Conservation (phyloP, 1,140 invertebrate genomes). For the Drosophila truncata region DNA sequence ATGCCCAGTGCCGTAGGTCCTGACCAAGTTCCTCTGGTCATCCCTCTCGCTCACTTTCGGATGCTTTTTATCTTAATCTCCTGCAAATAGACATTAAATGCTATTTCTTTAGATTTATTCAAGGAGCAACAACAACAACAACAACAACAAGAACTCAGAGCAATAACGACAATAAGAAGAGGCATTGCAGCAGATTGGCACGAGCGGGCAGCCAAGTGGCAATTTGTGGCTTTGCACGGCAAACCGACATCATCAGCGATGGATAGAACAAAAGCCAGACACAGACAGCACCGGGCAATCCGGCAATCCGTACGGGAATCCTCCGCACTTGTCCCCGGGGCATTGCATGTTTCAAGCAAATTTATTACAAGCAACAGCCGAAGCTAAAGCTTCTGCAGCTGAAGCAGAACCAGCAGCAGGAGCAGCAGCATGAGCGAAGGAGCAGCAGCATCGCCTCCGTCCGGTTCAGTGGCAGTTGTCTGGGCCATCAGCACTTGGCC, state of each 20-base stretch:
- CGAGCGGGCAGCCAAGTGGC: conserved; percentile 82
- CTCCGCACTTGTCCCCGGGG: conserved; percentile 77
- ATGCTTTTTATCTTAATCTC: conserved; percentile 84
- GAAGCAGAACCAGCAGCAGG: conserved; percentile 14
- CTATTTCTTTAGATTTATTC: conserved; percentile 84
- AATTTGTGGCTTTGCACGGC: conserved; percentile 82
- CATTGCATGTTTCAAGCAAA: conserved; percentile 83
- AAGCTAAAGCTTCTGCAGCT: conserved; percentile 30
- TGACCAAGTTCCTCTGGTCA: conserved; percentile 11
- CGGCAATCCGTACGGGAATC: conserved; percentile 32
- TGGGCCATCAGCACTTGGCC: conserved; percentile 76
- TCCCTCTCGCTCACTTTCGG: conserved; percentile 20
- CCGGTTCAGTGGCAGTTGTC: conserved; percentile 64
- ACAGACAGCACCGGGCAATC: conserved; percentile 19
- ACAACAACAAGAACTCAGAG: conserved; percentile 37
- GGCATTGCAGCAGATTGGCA: conserved; percentile 78
- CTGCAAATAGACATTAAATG: conserved; percentile 84
- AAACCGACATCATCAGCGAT: conserved; percentile 81
- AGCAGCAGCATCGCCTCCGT: conserved; percentile 29
- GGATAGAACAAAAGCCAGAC: conserved; percentile 78
- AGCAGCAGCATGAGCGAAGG: conserved; percentile 13
- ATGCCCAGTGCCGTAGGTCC: conserved; percentile 45
- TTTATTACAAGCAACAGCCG: conserved; percentile 81
- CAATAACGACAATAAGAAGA: conserved; percentile 39
- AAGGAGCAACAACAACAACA: conserved; percentile 60